Evolutionary conservation across 1,140 invertebrate species (phyloP).

Genomic region (Drosophila ogumai): DNA sequence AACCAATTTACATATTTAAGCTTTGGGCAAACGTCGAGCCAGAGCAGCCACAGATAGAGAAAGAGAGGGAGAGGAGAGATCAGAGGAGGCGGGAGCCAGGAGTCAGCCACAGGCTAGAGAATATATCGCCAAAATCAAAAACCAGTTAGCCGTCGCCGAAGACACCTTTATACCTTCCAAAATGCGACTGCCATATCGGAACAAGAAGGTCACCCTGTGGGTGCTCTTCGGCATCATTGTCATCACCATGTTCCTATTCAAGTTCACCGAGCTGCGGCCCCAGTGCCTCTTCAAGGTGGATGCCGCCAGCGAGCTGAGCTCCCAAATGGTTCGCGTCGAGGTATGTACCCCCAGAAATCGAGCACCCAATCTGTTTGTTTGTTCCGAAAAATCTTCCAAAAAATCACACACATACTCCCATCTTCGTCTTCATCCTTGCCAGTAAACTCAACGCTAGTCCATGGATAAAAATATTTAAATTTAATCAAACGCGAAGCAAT

Average conservation of each 20-base stretch:
- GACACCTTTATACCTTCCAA: slow-evolving; percentile 22
- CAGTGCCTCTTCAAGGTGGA: slow-evolving; percentile 82
- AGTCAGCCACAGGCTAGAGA: background rate
- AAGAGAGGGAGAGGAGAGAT: background rate
- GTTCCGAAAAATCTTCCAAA: background rate
- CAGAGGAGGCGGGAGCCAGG: slow-evolving; percentile 3
- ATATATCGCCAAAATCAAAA: slow-evolving; percentile 39
- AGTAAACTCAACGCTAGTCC: slow-evolving; percentile 5
- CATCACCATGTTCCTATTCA: slow-evolving; percentile 84
- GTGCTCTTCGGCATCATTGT: slow-evolving; percentile 79
- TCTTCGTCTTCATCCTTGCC: slow-evolving; percentile 17
- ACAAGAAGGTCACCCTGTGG: slow-evolving; percentile 82
- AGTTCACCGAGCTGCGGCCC: slow-evolving; percentile 83
- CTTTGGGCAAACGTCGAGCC: slow-evolving; percentile 47
- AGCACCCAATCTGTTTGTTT: slow-evolving; percentile 23
- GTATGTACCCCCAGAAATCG: slow-evolving; percentile 60
- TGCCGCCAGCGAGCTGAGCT: slow-evolving; percentile 55
- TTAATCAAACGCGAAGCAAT: slow-evolving; percentile 19
- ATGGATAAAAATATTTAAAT: slow-evolving; percentile 27
- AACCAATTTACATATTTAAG: slow-evolving; percentile 81
- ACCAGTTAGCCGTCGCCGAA: slow-evolving; percentile 31
- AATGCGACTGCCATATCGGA: slow-evolving; percentile 83
- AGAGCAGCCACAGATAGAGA: slow-evolving; percentile 6
- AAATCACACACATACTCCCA: slow-evolving; percentile 9
- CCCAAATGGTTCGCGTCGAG: slow-evolving; percentile 79